Base-by-base conservation (phyloP, 1,140 invertebrate genomes). In the Antheraea pernyi region DNA sequence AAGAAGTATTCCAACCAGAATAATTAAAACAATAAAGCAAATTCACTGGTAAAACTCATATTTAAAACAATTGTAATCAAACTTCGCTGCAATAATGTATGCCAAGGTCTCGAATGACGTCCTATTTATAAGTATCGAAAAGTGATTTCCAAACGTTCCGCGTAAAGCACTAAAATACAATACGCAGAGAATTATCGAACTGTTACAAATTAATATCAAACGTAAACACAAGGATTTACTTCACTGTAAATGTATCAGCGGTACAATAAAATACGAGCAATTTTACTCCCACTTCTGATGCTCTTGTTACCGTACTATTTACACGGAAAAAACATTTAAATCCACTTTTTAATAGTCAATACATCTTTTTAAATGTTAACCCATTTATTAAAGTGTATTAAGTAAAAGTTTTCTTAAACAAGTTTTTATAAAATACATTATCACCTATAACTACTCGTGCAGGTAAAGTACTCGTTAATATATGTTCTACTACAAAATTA, bases 101-200 rank as follows among this genome's bases (percentile, higher is more conserved):
- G 46, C 46, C 46, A 53, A 53, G 46, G 46, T 53, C 46, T 53
- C 46, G 46, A 53, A 53, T 53, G 46, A 53, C 46, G 46, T 53
- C 46, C 46, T 53, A 53, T 53, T 53, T 13, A 53, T 53, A 53
- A 53, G 46, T 53, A 16, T 53, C 46, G 46, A n/a, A 53, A 53
- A 53, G 11, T 13, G 16, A 53, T 53, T n/a, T 53, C 46, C 11
- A 16, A 53, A 53, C 46, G 46, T 53, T 53, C 46, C 6, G 46
- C 9, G 1, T 16, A 53, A 53, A 9, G 46, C 16, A 53, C 11
- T 16, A 53, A 16, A 53, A 53, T 53, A 53, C 46, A 53, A 16
- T 16, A 16, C 46, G 10, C 16, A 16, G 9, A 13, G 11, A 53
- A n/a, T 16, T 53, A 16, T 53, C 11, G 46, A 53, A 53, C 46